Evolutionary conservation across 2,797 vertebrate species (phyloP), one percentile per base, ranked within the genome.

Genomic region (Notolabrus celidotus): DNA sequence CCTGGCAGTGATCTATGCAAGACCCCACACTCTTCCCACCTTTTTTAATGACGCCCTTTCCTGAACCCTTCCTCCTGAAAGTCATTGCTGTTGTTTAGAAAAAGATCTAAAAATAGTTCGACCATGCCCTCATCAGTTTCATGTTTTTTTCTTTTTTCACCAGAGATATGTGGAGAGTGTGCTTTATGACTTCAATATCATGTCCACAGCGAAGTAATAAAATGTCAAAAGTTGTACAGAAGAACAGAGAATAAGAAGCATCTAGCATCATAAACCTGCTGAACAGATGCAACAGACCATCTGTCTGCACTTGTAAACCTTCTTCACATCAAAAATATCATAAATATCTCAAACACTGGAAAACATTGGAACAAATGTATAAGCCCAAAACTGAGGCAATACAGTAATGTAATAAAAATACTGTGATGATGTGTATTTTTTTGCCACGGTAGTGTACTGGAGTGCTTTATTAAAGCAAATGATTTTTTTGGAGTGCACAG

Each of bases 271-370:
- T 27, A 64, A 71, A 79, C 51, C 51, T 74, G 65, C 49, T 34
- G 29, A 51, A 38, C 60, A 71, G 62, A 73, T 69, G 59, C 57
- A 78, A 54, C 42, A 57, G 66, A 53, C 22, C 61, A 61, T 53
- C 71, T 73, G 68, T 63, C 59, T 53, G 70, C 49, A 49, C 64
- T 69, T 51, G 23, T 57, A 58, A 77, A 64, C 29, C 57, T n/a
- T 16, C 19, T 41, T 22, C 52, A 56, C 53, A 64, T 76, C 53
- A 77, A 53, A 74, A 63, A 69, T 43, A 74, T 74, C 60, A 69
- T 74, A 81, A 81, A 79, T 68, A 74, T 70, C 31, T 60, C 43
- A 51, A 67, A 60, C 45, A 27, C 64, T 73, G 71, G 56, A 66
- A 76, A 77, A 67, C 54, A 74, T 67, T 66, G 36, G 12, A 82